Evolutionary conservation across 2,888 invertebrate genomes (phyloP).

Genomic region (Agrilus mali): DNA sequence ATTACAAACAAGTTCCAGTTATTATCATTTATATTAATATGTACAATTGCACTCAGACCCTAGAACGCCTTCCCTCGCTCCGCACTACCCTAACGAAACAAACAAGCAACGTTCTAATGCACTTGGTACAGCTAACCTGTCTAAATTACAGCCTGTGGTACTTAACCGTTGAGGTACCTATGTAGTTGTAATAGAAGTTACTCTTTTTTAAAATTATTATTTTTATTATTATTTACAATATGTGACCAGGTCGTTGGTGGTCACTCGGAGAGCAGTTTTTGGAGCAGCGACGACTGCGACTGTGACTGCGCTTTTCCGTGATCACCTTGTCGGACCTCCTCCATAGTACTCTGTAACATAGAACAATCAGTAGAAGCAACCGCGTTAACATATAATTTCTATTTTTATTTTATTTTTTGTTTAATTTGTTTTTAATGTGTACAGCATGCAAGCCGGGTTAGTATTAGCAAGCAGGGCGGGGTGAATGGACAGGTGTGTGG

Average conservation of each 20-base stretch:
- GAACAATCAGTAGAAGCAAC: not conserved
- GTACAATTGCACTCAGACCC: slow-evolving; percentile 36
- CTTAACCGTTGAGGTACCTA: slow-evolving; percentile 36
- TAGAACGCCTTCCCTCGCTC: slow-evolving; percentile 23
- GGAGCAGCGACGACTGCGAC: slow-evolving; percentile 61
- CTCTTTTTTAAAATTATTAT: slow-evolving; percentile 10
- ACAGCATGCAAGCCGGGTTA: slow-evolving; percentile 21
- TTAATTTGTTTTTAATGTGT: slow-evolving; percentile 3
- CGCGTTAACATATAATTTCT: not conserved
- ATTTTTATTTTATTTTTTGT: too few relatives aligned
- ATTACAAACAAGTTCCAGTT: slow-evolving; percentile 44
- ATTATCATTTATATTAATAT: slow-evolving; percentile 26
- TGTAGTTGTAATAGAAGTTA: slow-evolving; percentile 15
- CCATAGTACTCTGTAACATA: slow-evolving; percentile 54
- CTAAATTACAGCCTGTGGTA: slow-evolving; percentile 38
- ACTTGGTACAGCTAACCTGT: slow-evolving; percentile 38
- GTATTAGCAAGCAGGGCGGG: slow-evolving; percentile 25
- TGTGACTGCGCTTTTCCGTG: slow-evolving; percentile 35
- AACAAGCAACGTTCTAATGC: slow-evolving; percentile 36
- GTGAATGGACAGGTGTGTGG: slow-evolving; percentile 32
- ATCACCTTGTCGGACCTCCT: slow-evolving; percentile 64
- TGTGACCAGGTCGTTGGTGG: slow-evolving; percentile 31
- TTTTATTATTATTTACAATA: slow-evolving; percentile 19
- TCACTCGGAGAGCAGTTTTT: slow-evolving; percentile 78
- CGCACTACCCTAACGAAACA: slow-evolving; percentile 26